Percentiles rank a stretch among this genome's conserved stretches.
phyloP scores from a whole-genome alignment of 2,113 vertebrate species.

The Corydoras sp. region DNA sequence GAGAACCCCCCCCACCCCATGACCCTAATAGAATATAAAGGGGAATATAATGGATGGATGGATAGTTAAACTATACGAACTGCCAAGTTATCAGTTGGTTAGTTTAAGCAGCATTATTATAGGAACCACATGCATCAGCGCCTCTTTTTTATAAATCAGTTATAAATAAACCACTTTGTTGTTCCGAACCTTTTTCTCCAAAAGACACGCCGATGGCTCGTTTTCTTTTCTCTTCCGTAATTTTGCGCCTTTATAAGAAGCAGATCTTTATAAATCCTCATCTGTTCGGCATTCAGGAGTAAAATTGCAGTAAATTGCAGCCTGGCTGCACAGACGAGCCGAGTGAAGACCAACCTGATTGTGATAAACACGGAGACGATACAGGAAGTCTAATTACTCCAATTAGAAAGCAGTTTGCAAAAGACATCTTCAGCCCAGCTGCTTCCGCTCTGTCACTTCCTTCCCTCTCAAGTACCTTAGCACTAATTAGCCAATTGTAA shows the following conservation, averaged over 20 bases:
- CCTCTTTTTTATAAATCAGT: too few relatives aligned
- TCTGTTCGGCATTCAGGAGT: slow-evolving; percentile 6
- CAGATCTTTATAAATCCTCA: slow-evolving; percentile 3
- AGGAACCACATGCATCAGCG: too few relatives aligned
- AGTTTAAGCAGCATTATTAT: too few relatives aligned
- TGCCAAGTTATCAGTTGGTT: too few relatives aligned
- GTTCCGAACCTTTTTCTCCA: too few relatives aligned
- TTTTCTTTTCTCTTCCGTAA: neutral
- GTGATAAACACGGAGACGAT: slow-evolving; percentile 57
- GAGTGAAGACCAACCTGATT: slow-evolving; percentile 5
- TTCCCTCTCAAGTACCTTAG: slow-evolving; percentile 60
- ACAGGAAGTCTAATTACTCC: slow-evolving; percentile 58
- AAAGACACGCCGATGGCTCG: neutral
- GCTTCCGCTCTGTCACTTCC: slow-evolving; percentile 61
- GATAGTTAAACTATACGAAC: too few relatives aligned
- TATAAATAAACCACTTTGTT: too few relatives aligned
- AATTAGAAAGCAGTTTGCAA: slow-evolving; percentile 45
- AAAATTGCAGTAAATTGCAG: slow-evolving; percentile 24
- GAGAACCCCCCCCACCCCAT: too few relatives aligned
- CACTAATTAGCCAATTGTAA: slow-evolving; percentile 66
- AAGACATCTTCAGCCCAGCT: slow-evolving; percentile 54
- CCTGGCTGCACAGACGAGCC: slow-evolving; percentile 3
- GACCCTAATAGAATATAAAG: too few relatives aligned
- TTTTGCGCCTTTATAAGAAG: neutral
- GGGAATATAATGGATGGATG: too few relatives aligned